Evolutionary conservation across 2,797 vertebrate genomes (phyloP).

Genomic region (Iguana delicatissima): DNA sequence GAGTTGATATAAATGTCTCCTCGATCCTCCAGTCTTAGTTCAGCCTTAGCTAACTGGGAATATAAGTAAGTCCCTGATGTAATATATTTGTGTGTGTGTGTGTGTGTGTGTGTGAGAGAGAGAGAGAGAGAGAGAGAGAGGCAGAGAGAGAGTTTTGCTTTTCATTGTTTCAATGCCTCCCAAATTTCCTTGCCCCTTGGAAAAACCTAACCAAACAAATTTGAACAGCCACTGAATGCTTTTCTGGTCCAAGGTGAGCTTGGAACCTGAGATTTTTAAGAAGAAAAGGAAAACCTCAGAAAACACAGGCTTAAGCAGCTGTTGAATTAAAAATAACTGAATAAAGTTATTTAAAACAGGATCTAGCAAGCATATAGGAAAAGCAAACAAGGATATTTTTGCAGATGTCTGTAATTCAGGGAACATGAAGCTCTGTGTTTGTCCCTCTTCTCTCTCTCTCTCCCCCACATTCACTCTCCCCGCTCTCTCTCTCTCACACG

Average conservation of each 20-base stretch:
- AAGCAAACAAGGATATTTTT: not conserved
- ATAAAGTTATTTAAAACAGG: not conserved
- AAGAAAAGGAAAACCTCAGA: no score
- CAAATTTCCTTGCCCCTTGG: constrained; percentile 30
- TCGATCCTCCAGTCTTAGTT: not conserved
- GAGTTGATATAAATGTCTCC: not conserved
- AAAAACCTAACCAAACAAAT: not conserved
- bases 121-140: no score
- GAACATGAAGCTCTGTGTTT: not conserved
- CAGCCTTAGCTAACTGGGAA: not conserved
- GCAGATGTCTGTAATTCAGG: not conserved
- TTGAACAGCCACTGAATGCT: not conserved
- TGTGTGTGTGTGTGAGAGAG: not conserved
- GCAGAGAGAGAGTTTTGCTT: constrained; percentile 12
- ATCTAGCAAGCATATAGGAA: no score
- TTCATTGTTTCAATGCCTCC: constrained; percentile 43
- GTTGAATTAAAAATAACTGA: not conserved
- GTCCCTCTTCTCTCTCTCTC: not conserved
- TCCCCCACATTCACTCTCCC: no score
- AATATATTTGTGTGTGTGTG: not conserved
- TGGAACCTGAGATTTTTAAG: not conserved
- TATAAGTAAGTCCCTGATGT: not conserved
- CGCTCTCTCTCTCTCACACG: no score
- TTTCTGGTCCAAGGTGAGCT: not conserved
- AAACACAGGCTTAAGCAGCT: not conserved